Evolutionary conservation across 2,888 invertebrate species (phyloP).

Genomic region (Ligdia adustata): DNA sequence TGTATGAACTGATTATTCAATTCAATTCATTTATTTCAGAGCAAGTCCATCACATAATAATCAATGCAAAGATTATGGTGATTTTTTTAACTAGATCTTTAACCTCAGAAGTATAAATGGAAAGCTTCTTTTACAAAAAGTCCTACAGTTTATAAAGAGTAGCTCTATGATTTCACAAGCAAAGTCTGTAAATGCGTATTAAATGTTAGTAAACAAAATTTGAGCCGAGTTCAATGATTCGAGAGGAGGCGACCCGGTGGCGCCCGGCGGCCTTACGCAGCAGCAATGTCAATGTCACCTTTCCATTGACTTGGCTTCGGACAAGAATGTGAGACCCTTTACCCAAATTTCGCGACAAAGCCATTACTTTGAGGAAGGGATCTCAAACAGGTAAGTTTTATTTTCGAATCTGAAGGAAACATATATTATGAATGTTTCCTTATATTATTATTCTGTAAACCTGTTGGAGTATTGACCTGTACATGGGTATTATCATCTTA

Average conservation of each 20-base stretch:
- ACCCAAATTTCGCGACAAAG: constrained; percentile 6
- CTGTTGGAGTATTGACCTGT: not conserved
- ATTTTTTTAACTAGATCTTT: too few species aligned
- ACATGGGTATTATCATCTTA: too few species aligned
- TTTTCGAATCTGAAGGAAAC: constrained; percentile 4
- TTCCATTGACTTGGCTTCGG: constrained; percentile 43
- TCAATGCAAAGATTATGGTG: too few species aligned
- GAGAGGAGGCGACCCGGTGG: constrained; percentile 33
- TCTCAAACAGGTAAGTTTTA: constrained; percentile 4
- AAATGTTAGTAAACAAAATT: constrained; percentile 54
- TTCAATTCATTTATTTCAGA: too few species aligned
- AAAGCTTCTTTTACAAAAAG: too few species aligned
- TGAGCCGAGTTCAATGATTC: constrained; percentile 63
- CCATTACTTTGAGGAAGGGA: constrained; percentile 15
- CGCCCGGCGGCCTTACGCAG: constrained; percentile 44
- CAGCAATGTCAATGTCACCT: constrained; percentile 78
- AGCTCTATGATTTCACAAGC: constrained; percentile 6
- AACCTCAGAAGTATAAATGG: too few species aligned
- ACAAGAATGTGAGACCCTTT: constrained; percentile 9
- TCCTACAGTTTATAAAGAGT: too few species aligned
- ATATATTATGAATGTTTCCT: not conserved
- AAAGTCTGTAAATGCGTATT: constrained; percentile 37
- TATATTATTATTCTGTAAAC: too few species aligned
- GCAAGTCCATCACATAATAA: too few species aligned
- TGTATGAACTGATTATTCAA: too few species aligned